These are phyloP conservation scores for Eulemur rufifrons DNA, from an alignment of 2,113 vertebrate species.

Conservation along the genomic window DNA sequence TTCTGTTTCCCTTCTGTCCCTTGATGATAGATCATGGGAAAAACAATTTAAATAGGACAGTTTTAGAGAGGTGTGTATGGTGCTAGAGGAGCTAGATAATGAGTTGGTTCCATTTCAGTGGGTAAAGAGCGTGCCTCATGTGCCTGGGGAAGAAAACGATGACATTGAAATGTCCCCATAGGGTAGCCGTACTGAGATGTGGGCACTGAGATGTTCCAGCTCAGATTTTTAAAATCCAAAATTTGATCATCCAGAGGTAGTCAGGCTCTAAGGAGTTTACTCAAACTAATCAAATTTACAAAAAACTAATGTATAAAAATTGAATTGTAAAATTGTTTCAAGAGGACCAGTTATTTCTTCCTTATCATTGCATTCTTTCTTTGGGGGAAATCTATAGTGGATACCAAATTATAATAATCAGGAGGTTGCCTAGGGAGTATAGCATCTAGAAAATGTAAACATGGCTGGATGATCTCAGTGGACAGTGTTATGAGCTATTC, in stretches of 20 bases:
- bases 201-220: not conserved
- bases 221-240: not conserved
- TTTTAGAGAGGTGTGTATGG: not conserved
- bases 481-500: not conserved
- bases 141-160: too few species aligned
- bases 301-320: not conserved
- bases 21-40: not conserved
- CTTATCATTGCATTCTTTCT: not conserved
- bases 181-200: not conserved
- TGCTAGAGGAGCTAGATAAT: not conserved
- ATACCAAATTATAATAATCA: not conserved
- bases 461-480: not conserved
- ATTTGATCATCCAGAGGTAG: constrained; percentile 19
- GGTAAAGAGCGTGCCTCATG: not conserved
- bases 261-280: not conserved
- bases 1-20: not conserved
- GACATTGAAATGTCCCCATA: not conserved
- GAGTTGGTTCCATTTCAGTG: not conserved
- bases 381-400: not conserved
- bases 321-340: not conserved
- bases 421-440: not conserved
- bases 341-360: not conserved
- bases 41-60: not conserved
- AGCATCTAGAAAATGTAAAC: not conserved
- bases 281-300: not conserved